Conservation (phyloP, 2,888 invertebrate genomes). For the Pomacea canaliculata region DNA sequence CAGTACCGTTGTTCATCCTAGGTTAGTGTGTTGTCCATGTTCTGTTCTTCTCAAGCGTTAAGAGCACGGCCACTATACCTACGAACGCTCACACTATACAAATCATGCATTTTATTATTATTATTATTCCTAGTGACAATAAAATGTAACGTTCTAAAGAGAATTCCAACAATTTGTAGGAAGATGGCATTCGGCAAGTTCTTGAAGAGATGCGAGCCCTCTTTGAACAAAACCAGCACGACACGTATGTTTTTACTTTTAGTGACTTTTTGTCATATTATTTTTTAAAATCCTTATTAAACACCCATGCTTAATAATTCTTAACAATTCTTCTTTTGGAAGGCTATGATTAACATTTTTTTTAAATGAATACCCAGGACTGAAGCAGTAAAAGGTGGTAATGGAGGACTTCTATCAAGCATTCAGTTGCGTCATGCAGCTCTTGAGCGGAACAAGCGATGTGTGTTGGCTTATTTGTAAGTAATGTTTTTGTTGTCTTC, state of each 20-base stretch:
- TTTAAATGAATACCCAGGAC: slow-evolving; percentile 54
- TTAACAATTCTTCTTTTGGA: too few relatives aligned
- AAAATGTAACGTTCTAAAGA: too few relatives aligned
- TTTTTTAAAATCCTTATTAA: too few relatives aligned
- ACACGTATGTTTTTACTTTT: slow-evolving; percentile 79
- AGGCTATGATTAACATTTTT: too few relatives aligned
- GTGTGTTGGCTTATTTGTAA: slow-evolving; percentile 78
- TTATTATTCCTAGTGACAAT: too few relatives aligned
- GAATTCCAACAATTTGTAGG: slow-evolving; percentile 72
- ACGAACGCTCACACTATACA: too few relatives aligned
- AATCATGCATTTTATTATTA: too few relatives aligned
- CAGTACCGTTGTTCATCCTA: too few relatives aligned
- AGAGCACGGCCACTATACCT: too few relatives aligned
- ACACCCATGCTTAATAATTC: too few relatives aligned
- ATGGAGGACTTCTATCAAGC: slow-evolving; percentile 76
- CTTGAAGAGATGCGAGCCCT: slow-evolving; percentile 88
- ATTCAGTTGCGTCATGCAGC: slow-evolving; percentile 88
- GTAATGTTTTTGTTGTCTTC: slow-evolving; percentile 28
- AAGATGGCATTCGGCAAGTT: slow-evolving; percentile 85
- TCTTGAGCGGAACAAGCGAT: slow-evolving; percentile 89
- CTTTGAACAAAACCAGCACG: slow-evolving; percentile 85
- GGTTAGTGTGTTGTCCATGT: too few relatives aligned
- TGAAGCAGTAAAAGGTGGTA: slow-evolving; percentile 69
- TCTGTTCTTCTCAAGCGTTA: too few relatives aligned
- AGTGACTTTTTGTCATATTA: not conserved